Evolutionary conservation across 2,888 invertebrate genomes (phyloP), one percentile per base, ranked within the genome.

Genomic region (Brenthis daphne): DNA sequence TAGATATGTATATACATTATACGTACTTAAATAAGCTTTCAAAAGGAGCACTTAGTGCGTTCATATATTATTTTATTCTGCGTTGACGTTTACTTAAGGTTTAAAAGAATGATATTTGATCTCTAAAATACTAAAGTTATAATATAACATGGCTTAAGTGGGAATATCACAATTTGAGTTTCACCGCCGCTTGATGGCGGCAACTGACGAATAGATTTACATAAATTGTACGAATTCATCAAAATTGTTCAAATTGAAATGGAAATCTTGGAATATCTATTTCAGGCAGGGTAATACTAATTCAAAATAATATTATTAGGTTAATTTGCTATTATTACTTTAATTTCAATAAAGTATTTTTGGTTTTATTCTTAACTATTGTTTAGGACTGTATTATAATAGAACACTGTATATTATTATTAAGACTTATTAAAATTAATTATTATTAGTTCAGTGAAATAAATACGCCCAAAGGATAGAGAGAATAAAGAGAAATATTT

Each of bases 171-270:
- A 56, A 61, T 50, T 56, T 12, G 50, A 0, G 14, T 55, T 47
- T 54, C 50, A 33, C 55, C 24, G 55, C 29, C 58, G 33, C n/a
- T 66, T 48, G 13, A n/a, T 60, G 48, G 50, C 20, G 29, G 50
- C 48, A 64, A 55, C 12, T 53, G 57, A 29, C 67, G 57, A 58
- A 67, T 64, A 50, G 55, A 64, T 70, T 70, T 67, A 51, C 60
- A 70, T 70, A 29, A 64, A 60, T 67, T 64, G 20, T 33, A 47
- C 63, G 51, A 54, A 61, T 67, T 57, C 47, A 54, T 43, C 57
- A 54, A 64, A 55, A 60, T 64, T 14, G 13, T 43, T 37, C 60
- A 67, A 64, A 64, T 51, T 2, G 55, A 67, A 43, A 67, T 67
- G 64, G 57, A 65, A 70, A 67, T 70, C 6, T 57, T 13, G 53